Base-by-base conservation (phyloP, 2,888 invertebrate species). In the Xylocampa areola region DNA sequence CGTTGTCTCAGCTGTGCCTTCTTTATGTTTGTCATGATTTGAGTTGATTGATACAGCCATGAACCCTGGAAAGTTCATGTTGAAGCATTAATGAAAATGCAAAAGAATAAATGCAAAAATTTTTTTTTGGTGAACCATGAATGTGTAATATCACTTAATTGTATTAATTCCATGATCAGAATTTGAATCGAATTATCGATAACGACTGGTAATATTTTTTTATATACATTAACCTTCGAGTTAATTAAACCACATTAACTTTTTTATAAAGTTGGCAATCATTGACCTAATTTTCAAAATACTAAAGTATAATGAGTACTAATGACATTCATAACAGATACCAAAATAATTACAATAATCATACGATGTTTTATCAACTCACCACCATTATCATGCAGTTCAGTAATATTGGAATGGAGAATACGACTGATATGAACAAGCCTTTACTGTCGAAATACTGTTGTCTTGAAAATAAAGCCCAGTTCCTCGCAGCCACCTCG, bases 371-470 rank as follows among this genome's bases (percentile, higher is more conserved):
- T 37, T 69, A 71, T 73, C 45, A 80, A 96, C 97, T 96, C 95
- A 98, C 98, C 95, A 98, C 97, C 95, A 98, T 96, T 68, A 98
- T 95, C 96, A 98, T 97, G 85, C 98, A 98, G 90, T 98, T 98
- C 47, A 98, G 94, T 54, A 98, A 94, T 80, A 98, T 96, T 16
- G 98, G 98, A 84, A 97, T 96, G n/a, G 98, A 98, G 90, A 98
- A 98, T 16, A 98, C 97, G 8, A 98, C 95, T 0, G 98, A 98
- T 94, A 98, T 98, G 86, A 98, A 98, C 47, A 98, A 94, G 14
- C 98, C 98, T 91, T 97, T 97, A 79, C 97, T 97, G 88, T 98
- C 98, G 87, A 98, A 98, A 88, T 98, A 98, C 84, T 98, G 98
- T 79, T 98, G 98, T 75, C 96, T 95, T 0, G 98, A 97, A 88